Conservation (phyloP, 2,113 vertebrate genomes). For the Rhodinocichla rosea region DNA sequence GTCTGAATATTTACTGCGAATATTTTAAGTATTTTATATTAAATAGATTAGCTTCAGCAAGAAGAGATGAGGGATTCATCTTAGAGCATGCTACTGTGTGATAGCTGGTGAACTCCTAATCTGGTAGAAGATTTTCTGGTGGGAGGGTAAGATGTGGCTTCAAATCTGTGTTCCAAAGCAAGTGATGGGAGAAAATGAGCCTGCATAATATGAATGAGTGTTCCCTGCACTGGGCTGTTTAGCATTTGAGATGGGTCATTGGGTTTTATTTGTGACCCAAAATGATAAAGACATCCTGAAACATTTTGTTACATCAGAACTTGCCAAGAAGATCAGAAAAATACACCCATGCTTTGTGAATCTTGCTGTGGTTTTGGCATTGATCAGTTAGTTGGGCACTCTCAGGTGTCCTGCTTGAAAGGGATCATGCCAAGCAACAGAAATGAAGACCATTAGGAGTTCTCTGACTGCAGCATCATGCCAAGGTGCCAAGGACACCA, state of each 20-base stretch:
- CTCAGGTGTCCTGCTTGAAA: background rate
- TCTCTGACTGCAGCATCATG: background rate
- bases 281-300: background rate
- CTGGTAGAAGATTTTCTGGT: background rate
- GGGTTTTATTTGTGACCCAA: background rate
- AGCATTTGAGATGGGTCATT: background rate
- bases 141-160: background rate
- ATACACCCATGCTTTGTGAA: background rate
- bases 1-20: constrained; percentile 6
- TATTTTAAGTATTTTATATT: constrained; percentile 37
- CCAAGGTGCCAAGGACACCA: background rate
- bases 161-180: background rate
- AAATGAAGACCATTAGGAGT: background rate
- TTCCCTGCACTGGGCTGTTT: background rate
- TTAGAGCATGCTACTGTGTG: background rate
- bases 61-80: background rate
- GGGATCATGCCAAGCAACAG: background rate
- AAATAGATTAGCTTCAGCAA: background rate
- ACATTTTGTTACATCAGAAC: background rate
- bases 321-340: background rate
- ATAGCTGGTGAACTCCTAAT: background rate
- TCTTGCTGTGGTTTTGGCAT: background rate
- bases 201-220: background rate
- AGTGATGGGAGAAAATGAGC: background rate
- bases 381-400: background rate